A percentile compares a stretch with the other conserved stretches of the same genome.
Evolutionary conservation across 2,888 invertebrate species (phyloP).

Genomic region (Quadroppia sp.): DNA sequence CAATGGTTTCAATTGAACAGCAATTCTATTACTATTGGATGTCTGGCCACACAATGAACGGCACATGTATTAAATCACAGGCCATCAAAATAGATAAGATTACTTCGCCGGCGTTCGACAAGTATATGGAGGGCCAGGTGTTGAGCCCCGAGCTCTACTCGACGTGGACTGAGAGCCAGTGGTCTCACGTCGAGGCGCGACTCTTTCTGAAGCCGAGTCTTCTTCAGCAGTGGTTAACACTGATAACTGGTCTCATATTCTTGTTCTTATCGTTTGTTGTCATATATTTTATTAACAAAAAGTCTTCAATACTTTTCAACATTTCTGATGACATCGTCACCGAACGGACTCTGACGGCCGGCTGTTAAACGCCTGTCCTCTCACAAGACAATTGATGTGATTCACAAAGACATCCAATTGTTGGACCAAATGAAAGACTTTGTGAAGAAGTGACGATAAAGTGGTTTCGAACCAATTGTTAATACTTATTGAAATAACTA

Average conservation of each 20-base stretch:
- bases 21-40: slow-evolving; percentile 45
- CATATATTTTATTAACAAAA: slow-evolving; percentile 45
- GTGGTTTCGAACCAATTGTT: no score
- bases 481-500: no score
- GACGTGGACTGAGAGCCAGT: slow-evolving; percentile 84
- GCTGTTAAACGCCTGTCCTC: neutral
- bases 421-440: no score
- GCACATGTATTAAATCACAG: slow-evolving; percentile 46
- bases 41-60: slow-evolving; percentile 43
- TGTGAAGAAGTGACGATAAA: no score
- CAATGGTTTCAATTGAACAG: neutral
- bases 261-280: slow-evolving; percentile 45
- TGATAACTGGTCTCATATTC: slow-evolving; percentile 46
- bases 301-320: slow-evolving; percentile 45
- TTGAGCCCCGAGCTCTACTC: slow-evolving; percentile 66
- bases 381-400: no score
- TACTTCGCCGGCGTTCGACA: slow-evolving; percentile 46
- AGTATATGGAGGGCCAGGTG: slow-evolving; percentile 35
- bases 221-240: slow-evolving; percentile 44
- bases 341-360: neutral
- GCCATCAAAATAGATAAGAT: slow-evolving; percentile 44
- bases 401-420: no score
- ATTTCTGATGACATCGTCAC: neutral
- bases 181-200: slow-evolving; percentile 65
- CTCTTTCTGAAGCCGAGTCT: slow-evolving; percentile 64